Percentiles rank a stretch among this genome's conserved stretches.
Evolutionary conservation across 2,113 vertebrate species (phyloP).

Genomic region (Tyto alba): DNA sequence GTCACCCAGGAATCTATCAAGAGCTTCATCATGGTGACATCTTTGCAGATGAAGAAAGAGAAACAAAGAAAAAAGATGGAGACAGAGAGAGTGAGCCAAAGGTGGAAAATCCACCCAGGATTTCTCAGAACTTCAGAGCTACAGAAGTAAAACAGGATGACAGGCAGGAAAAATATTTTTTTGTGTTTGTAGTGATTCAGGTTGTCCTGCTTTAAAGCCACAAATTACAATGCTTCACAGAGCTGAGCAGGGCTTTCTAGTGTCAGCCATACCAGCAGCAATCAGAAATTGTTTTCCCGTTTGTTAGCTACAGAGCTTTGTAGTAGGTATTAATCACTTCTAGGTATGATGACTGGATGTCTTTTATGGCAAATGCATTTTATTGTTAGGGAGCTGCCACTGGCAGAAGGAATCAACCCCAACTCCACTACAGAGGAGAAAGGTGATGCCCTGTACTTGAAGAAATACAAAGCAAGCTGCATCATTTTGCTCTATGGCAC

Average conservation of each 20-base stretch:
- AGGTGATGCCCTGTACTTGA: not conserved
- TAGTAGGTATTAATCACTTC: not conserved
- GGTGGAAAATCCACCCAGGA: not conserved
- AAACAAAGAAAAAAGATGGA: not conserved
- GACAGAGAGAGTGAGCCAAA: not conserved
- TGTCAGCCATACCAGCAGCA: not conserved
- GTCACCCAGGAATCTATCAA: not conserved
- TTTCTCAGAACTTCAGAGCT: conserved; percentile 4
- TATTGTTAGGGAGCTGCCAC: not conserved
- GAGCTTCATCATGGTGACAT: not conserved
- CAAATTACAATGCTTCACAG: not conserved
- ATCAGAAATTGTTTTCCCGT: not conserved
- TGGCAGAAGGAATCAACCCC: not conserved
- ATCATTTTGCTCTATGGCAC: not conserved
- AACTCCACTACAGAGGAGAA: not conserved
- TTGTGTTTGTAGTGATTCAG: not conserved
- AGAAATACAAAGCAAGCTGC: not conserved
- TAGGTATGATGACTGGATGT: not conserved
- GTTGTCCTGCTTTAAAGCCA: not conserved
- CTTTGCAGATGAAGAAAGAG: not conserved
- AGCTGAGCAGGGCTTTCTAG: not conserved
- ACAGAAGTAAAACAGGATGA: not conserved
- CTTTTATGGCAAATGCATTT: not conserved
- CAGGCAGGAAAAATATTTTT: not conserved
- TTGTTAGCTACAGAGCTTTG: not conserved